A percentile compares a stretch with the other conserved stretches of the same genome.
These are phyloP conservation scores for Lophura nycthemera DNA, from an alignment of 2,113 vertebrate genomes.

Conservation along the genomic window DNA sequence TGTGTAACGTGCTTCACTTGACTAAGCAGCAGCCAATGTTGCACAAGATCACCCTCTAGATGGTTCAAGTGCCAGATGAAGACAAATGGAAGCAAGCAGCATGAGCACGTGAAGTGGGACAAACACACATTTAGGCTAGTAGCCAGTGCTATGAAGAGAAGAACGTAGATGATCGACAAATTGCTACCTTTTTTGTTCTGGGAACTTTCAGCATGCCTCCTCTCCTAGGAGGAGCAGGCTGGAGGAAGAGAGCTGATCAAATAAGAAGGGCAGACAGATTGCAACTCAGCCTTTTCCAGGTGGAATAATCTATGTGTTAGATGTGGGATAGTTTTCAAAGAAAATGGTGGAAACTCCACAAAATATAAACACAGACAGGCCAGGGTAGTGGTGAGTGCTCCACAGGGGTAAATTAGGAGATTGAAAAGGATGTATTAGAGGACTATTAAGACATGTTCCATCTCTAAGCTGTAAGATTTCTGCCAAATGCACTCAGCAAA, in stretches of 20 bases:
- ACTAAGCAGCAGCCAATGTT: not conserved
- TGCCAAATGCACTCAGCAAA: constrained; percentile 28
- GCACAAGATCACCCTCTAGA: not conserved
- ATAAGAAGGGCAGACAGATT: not conserved
- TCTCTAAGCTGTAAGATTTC: not conserved
- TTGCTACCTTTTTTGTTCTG: not conserved
- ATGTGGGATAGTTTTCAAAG: not conserved
- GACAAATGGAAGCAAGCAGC: not conserved
- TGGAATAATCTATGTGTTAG: not conserved
- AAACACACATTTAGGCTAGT: not conserved
- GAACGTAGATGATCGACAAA: not conserved
- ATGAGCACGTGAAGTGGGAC: not conserved
- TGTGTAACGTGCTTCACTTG: not conserved
- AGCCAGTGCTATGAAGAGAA: not conserved
- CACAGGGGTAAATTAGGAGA: not conserved
- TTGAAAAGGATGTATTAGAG: not conserved
- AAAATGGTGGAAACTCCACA: not conserved
- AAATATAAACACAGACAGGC: not conserved
- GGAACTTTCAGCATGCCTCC: not conserved
- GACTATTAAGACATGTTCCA: not conserved
- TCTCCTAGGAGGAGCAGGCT: not conserved
- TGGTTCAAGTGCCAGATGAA: not conserved
- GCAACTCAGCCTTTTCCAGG: not conserved
- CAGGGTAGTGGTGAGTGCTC: not conserved
- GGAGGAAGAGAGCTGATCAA: not conserved